Base-by-base conservation (phyloP, 2,888 invertebrate genomes). In the Dolomedes plantarius region DNA sequence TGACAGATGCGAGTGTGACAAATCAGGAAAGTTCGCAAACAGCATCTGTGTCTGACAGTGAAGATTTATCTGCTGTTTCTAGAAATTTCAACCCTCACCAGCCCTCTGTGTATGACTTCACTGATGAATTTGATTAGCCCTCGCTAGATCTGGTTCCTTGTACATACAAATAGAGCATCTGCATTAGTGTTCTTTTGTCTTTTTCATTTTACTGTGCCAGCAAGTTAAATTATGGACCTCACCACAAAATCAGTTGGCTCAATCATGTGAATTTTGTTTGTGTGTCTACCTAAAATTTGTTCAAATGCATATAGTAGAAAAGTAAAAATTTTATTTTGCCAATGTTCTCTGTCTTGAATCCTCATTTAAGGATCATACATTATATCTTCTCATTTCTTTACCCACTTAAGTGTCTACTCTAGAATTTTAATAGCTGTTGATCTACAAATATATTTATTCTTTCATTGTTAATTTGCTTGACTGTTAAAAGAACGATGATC, bases 41-140 rank as follows among this genome's bases (percentile, higher is more conserved):
- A 19, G 39, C 41, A 2, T 28, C 67, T 19, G 32, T 28, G 1
- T 29, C 65, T 29, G 65, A 65, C 1, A 31, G 29, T 29, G 65
- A 65, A 29, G 29, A 29, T 29, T 29, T 29, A 65, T 16, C 65
- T 11, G n/a, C 32, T 19, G 72, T 23, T 72, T 29, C 36, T 67
- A 46, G 32, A 13, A 50, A 46, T 23, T 85, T 50, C 36, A 78
- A 74, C 68, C 78, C 77, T 41, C 77, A 62, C 67, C 29, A 56
- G 13, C 72, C 73, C 2, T 76, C 76, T 36, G 79, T 86, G 23
- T 86, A 86, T 46, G 85, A 86, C 28, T 86, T 86, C 32, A 74
- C 56, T 1, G 85, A 86, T 29, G 85, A 86, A 9, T 86, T 69
- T 46, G 85, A 86, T 75, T 86, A 86, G 74, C 39, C 39, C 23